Evolutionary conservation across 2,113 vertebrate genomes (phyloP).

Genomic region (Australoheros scitulus): DNA sequence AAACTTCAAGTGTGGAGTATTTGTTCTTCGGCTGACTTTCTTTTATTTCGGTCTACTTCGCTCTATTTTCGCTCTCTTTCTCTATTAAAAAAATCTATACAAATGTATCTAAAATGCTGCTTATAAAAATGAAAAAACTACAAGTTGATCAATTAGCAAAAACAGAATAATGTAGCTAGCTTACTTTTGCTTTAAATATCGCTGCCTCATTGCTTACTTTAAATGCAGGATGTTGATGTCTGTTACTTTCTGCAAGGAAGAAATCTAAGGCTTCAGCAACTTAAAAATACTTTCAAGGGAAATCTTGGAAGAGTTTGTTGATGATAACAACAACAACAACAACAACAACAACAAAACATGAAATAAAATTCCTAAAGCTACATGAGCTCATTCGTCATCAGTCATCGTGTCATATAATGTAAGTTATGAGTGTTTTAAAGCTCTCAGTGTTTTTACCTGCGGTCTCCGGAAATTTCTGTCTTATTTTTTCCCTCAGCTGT

Average conservation of each 20-base stretch:
- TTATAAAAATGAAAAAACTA: background rate
- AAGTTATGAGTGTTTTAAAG: fast-evolving
- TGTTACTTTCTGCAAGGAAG: background rate
- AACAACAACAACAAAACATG: fast-evolving
- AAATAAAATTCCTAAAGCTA: fast-evolving
- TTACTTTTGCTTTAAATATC: background rate
- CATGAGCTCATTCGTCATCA: fast-evolving
- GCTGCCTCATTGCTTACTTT: background rate
- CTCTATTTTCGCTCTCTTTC: too few species aligned
- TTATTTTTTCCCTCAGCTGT: slow-evolving; percentile 65
- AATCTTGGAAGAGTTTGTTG: fast-evolving
- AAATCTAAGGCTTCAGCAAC: fast-evolving
- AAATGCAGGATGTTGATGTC: background rate
- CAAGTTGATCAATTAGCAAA: too few species aligned
- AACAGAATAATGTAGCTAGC: too few species aligned
- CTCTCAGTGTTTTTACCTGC: slow-evolving; percentile 6
- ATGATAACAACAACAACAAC: too few species aligned
- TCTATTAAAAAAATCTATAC: too few species aligned
- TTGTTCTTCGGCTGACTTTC: too few species aligned
- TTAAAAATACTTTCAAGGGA: fast-evolving
- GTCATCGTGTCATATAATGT: fast-evolving
- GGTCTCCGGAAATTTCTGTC: background rate
- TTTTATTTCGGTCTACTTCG: background rate
- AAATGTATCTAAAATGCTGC: too few species aligned
- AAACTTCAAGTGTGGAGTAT: too few species aligned